Evolutionary conservation across 1,140 invertebrate species (phyloP).

Genomic region (Zaprionus vittiger): DNA sequence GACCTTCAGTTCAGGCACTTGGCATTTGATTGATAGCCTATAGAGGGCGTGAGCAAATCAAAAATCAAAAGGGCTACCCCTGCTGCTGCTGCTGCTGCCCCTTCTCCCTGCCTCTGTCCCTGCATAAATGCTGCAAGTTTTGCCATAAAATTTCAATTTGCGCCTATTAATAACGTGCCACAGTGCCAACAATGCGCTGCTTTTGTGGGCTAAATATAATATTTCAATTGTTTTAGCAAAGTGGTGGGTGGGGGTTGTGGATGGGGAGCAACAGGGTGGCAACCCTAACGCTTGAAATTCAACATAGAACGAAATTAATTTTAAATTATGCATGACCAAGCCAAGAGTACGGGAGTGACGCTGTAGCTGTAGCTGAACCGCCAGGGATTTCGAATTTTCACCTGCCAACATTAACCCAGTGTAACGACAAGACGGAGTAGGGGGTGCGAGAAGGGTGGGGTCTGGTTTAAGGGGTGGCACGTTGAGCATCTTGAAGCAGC

Average conservation of each 20-base stretch:
- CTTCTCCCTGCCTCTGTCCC: no score
- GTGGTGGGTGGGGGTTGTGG: no score
- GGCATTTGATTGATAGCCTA: constrained; percentile 34
- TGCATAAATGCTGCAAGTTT: constrained; percentile 50
- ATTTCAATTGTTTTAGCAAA: constrained; percentile 25
- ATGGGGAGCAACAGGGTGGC: background rate
- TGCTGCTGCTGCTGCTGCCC: background rate
- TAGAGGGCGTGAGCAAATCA: constrained; percentile 22
- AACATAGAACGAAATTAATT: constrained; percentile 80
- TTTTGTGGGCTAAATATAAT: constrained; percentile 35
- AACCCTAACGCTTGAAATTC: constrained; percentile 41
- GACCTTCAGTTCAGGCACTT: constrained; percentile 22
- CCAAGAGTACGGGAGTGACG: constrained; percentile 45
- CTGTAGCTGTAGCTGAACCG: constrained; percentile 48
- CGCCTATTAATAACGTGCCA: constrained; percentile 67
- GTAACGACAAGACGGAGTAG: constrained; percentile 7
- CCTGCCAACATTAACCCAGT: constrained; percentile 76
- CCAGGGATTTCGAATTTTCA: constrained; percentile 78
- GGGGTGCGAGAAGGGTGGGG: background rate
- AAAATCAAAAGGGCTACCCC: constrained; percentile 51
- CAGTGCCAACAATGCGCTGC: constrained; percentile 46
- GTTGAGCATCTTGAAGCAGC: constrained; percentile 6
- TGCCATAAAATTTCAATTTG: constrained; percentile 78
- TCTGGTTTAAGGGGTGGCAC: background rate
- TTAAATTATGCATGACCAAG: constrained; percentile 81